Percentiles rank a stretch among this genome's conserved stretches.
Evolutionary conservation across 2,797 vertebrate genomes (phyloP).

Genomic region (Todus mexicanus): DNA sequence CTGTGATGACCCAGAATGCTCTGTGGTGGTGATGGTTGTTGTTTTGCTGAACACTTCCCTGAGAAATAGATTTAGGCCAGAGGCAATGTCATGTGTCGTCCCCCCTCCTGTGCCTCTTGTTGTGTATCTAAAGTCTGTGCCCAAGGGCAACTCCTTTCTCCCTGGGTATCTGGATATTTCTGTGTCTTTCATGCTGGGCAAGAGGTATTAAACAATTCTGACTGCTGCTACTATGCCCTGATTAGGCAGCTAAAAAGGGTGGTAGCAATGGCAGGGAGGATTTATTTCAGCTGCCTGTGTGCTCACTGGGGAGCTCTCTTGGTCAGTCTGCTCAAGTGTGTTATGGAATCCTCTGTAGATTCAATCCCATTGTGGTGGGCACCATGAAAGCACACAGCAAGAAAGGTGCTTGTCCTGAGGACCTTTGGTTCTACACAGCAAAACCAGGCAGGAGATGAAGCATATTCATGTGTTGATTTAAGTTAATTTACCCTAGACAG

Average conservation of each 20-base stretch:
- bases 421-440: not conserved
- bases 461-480: not conserved
- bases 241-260: not conserved
- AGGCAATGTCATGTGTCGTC: not conserved
- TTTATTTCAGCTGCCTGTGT: not conserved
- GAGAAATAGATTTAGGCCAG: slow-evolving; percentile 32
- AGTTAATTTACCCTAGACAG: not conserved
- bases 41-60: slow-evolving; percentile 30
- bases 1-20: not conserved
- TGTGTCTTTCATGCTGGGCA: not conserved
- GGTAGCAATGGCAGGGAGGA: not conserved
- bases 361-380: rapidly evolving
- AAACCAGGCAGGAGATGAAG: not conserved
- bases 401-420: not conserved
- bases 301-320: not conserved
- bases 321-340: not conserved
- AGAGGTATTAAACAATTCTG: slow-evolving; percentile 10
- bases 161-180: not conserved
- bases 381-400: not conserved
- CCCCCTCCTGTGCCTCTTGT: not conserved
- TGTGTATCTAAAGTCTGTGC: slow-evolving; percentile 7
- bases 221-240: not conserved
- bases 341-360: not conserved
- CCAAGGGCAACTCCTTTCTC: not conserved
- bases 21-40: not conserved